Base-by-base conservation (phyloP, 2,888 invertebrate species). In the Catocala fraxini region DNA sequence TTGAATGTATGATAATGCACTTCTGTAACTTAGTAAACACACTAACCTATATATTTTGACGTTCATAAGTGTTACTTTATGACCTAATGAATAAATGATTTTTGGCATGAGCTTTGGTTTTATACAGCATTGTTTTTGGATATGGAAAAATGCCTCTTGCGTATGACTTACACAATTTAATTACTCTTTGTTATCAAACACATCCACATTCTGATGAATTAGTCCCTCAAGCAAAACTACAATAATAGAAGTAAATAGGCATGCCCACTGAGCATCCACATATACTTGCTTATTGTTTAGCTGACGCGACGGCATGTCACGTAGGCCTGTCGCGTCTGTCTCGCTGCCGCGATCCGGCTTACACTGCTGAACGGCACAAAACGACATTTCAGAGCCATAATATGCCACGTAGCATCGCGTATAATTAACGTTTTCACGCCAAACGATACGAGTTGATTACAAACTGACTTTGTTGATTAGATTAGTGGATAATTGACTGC, bases 241-340 rank as follows among this genome's bases (percentile, higher is more conserved):
- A 25, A 47, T 34, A 33, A 49, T 47, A 10, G 41, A 41, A 51
- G 41, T 51, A 41, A 51, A 51, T 13, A 7, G 9, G 6, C 3
- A 39, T 11, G 12, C 25, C 41, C 42, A 42, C 15, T 25, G 6
- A 15, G 7, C n/a, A 25, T 6, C 11, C n/a, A 45, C 15, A 35
- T 10, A 7, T 6, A 54, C 13, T 10, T 34, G 10, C n/a, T 11
- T 55, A 58, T 65, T 47, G 49, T 53, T 47, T 3, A 53, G 55
- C 59, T 73, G 66, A 71, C 58, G 63, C 43, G 65, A 59, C 73
- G 49, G n/a, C 55, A 41, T 69, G 60, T 67, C 69, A 74, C 65
- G 65, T 59, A 43, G 53, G 33, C 47, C 66, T 73, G 68, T 70
- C 70, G 57, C 55, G 49, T 25, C 51, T 67, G 61, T 67, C 70